These are phyloP conservation scores for Hermetia illucens DNA, from an alignment of 1,140 invertebrate species.

Conservation along the genomic window DNA sequence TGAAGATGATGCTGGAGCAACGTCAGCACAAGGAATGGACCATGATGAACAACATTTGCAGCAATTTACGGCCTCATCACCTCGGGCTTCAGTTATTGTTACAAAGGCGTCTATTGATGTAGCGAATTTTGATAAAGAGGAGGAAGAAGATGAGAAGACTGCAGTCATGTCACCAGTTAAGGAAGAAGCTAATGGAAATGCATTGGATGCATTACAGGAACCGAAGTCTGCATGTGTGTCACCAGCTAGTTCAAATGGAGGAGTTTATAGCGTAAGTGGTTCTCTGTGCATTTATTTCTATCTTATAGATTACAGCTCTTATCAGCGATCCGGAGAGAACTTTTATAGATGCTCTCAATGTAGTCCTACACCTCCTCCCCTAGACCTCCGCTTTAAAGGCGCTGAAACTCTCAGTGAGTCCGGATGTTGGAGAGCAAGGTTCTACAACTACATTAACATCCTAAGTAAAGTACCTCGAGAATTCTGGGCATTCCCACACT, in stretches of 20 bases:
- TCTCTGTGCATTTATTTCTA: conserved; percentile 2
- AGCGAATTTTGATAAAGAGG: conserved; percentile 30
- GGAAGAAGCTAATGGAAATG: conserved; percentile 17
- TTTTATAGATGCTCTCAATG: too few species aligned
- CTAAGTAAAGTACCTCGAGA: too few species aligned
- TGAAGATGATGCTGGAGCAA: neutral
- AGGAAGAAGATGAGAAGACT: conserved; percentile 24
- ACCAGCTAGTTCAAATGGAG: conserved; percentile 71
- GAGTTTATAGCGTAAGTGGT: conserved; percentile 72
- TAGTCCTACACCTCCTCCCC: too few species aligned
- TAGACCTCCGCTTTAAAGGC: too few species aligned
- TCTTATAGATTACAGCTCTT: neutral
- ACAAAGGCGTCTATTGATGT: conserved; percentile 51
- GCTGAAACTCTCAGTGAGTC: too few species aligned
- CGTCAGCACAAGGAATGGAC: neutral
- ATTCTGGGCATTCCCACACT: too few species aligned
- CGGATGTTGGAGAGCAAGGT: too few species aligned
- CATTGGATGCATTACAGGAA: conserved; percentile 27
- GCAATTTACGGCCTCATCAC: neutral
- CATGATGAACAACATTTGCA: conserved; percentile 8
- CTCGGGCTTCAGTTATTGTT: conserved; percentile 41
- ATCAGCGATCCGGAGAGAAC: too few species aligned
- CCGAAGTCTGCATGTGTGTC: conserved; percentile 51
- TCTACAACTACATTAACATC: too few species aligned
- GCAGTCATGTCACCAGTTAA: conserved; percentile 22